These are phyloP conservation scores for Meriones psammophilus DNA, from an alignment of 2,797 vertebrate species.

Conservation along the genomic window DNA sequence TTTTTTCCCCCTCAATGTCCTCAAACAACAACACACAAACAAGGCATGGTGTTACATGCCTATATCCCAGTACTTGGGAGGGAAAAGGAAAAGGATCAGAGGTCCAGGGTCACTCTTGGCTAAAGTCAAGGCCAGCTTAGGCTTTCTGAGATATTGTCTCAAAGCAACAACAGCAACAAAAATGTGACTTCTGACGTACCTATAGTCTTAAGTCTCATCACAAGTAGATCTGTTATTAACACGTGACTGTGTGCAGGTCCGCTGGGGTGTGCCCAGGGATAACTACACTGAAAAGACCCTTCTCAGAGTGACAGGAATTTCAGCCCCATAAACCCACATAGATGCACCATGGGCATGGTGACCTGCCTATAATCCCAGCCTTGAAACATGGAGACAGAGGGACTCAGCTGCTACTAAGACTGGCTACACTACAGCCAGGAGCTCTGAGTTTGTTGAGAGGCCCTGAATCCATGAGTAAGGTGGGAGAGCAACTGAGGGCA, in stretches of 20 bases:
- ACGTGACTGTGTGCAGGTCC: not conserved
- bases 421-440: not conserved
- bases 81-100: not conserved
- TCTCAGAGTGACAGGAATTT: not conserved
- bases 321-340: not conserved
- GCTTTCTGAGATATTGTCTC: not conserved
- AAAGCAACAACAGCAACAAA: not conserved
- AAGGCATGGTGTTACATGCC: not conserved
- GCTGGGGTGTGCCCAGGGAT: not conserved
- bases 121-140: not conserved
- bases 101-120: not conserved
- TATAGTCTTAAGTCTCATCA: not conserved
- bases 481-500: not conserved
- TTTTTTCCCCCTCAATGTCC: not conserved
- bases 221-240: not conserved
- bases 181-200: not conserved
- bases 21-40: not conserved
- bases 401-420: not conserved
- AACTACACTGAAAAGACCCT: not conserved
- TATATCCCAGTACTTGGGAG: not conserved
- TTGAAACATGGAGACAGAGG: not conserved
- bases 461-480: not conserved
- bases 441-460: not conserved
- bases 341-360: not conserved
- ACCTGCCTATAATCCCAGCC: not conserved